Percentiles rank a stretch among this genome's conserved stretches.
phyloP scores from a whole-genome alignment of 2,113 vertebrate species.

The Lanius ludovicianus region DNA sequence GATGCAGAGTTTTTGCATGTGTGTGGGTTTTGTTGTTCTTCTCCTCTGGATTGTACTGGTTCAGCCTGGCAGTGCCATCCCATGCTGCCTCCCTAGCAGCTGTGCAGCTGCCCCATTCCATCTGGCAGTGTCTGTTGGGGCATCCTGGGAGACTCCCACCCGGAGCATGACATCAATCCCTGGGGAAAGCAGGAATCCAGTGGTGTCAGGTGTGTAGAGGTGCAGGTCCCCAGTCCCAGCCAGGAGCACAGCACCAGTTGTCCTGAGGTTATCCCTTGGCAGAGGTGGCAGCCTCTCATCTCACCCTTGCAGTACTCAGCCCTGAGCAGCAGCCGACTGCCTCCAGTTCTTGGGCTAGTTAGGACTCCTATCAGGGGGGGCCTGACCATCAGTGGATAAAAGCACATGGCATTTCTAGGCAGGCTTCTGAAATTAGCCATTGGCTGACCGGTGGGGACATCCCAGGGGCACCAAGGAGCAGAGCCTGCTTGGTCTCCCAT shows the following conservation, averaged over 20 bases:
- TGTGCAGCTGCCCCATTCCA: background rate
- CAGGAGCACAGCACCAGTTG: background rate
- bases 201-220: background rate
- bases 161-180: background rate
- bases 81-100: background rate
- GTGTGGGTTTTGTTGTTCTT: background rate
- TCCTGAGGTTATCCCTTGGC: background rate
- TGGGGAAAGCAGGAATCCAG: background rate
- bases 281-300: background rate
- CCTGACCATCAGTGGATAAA: background rate
- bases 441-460: background rate
- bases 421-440: background rate
- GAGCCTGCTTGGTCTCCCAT: background rate
- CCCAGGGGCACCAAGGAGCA: background rate
- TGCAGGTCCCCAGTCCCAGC: too few relatives aligned
- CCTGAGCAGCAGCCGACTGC: background rate
- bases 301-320: background rate
- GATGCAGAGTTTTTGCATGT: background rate
- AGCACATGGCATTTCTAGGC: background rate
- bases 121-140: background rate
- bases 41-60: background rate
- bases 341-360: background rate
- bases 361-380: background rate
- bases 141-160: background rate
- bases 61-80: rapidly evolving